Percentiles rank a stretch among this genome's conserved stretches.
These are phyloP conservation scores for Maniola hyperantus DNA, from an alignment of 2,888 invertebrate genomes.

Conservation along the genomic window DNA sequence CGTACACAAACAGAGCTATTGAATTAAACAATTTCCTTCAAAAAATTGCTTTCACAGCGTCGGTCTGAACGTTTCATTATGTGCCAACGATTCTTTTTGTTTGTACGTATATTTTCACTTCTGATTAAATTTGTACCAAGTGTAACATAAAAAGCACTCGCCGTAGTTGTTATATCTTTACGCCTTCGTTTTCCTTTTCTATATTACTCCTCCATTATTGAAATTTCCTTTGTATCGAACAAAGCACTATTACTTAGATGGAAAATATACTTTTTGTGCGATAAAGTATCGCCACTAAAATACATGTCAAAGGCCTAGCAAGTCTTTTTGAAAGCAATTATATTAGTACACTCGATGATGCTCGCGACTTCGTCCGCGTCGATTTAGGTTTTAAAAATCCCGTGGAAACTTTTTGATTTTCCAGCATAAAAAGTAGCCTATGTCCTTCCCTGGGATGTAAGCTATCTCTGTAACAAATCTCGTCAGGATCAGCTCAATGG, in stretches of 20 bases:
- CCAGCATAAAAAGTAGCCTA: too few species aligned
- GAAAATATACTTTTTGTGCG: slow-evolving; percentile 12
- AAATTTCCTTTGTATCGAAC: slow-evolving; percentile 23
- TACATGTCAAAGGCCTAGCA: slow-evolving; percentile 2
- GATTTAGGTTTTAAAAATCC: too few species aligned
- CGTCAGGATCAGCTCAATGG: too few species aligned
- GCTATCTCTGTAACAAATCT: too few species aligned
- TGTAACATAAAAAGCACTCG: slow-evolving; percentile 30
- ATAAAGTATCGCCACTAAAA: slow-evolving; percentile 1
- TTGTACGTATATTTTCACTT: slow-evolving; percentile 34
- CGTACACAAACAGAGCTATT: slow-evolving; percentile 21
- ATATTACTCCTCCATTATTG: slow-evolving; percentile 23
- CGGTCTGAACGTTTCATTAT: slow-evolving; percentile 36
- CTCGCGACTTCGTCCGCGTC: too few species aligned
- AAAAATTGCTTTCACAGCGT: slow-evolving; percentile 31
- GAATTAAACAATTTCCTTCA: slow-evolving; percentile 33
- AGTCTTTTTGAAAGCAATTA: slow-evolving; percentile 6
- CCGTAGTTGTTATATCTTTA: slow-evolving; percentile 25
- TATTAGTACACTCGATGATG: not conserved
- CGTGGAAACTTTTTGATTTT: too few species aligned
- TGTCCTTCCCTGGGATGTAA: too few species aligned
- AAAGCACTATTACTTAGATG: slow-evolving; percentile 9
- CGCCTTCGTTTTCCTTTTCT: slow-evolving; percentile 17
- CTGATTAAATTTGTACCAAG: slow-evolving; percentile 38
- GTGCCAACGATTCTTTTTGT: slow-evolving; percentile 35